Conservation (phyloP, 2,113 vertebrate genomes). For the Halichoeres trimaculatus region DNA sequence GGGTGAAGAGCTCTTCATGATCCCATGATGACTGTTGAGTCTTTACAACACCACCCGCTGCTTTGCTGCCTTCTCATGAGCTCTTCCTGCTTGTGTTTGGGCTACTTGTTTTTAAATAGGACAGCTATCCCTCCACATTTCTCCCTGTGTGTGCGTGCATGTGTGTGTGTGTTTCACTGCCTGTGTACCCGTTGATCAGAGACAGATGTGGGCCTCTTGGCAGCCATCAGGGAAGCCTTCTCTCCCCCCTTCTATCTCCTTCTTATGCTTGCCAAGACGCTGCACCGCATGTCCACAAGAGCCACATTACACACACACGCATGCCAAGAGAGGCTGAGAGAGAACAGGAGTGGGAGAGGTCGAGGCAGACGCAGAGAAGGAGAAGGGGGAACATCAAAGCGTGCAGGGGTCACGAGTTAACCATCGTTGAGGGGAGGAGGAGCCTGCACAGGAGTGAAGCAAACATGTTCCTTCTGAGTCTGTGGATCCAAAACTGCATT, state of each 20-base stretch:
- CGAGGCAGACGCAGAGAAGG: slow-evolving; percentile 25
- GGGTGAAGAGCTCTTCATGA: slow-evolving; percentile 33
- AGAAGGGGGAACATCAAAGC: slow-evolving; percentile 73
- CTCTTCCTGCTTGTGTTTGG: slow-evolving; percentile 37
- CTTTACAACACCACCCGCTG: slow-evolving; percentile 48
- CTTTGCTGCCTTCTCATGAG: slow-evolving; percentile 18
- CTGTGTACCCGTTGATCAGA: slow-evolving; percentile 70
- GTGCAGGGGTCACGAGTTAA: slow-evolving; percentile 55
- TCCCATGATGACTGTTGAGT: slow-evolving; percentile 25
- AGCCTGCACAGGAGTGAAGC: too few species aligned
- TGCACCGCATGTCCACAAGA: slow-evolving; percentile 66
- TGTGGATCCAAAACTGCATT: too few species aligned
- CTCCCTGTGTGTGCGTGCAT: neutral
- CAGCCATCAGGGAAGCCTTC: slow-evolving; percentile 56
- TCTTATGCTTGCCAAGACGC: slow-evolving; percentile 66
- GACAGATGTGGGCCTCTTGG: slow-evolving; percentile 81
- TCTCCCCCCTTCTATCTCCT: slow-evolving; percentile 19
- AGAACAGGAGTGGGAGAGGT: slow-evolving; percentile 14
- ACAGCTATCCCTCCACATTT: slow-evolving; percentile 13
- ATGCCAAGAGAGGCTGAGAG: slow-evolving; percentile 51
- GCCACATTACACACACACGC: slow-evolving; percentile 67
- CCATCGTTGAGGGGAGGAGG: neutral
- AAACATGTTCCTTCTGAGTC: too few species aligned
- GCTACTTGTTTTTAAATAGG: slow-evolving; percentile 61
- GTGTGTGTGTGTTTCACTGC: slow-evolving; percentile 34